Conservation (phyloP, 2,797 vertebrate genomes). For the Microctenopoma steveboyesi region DNA sequence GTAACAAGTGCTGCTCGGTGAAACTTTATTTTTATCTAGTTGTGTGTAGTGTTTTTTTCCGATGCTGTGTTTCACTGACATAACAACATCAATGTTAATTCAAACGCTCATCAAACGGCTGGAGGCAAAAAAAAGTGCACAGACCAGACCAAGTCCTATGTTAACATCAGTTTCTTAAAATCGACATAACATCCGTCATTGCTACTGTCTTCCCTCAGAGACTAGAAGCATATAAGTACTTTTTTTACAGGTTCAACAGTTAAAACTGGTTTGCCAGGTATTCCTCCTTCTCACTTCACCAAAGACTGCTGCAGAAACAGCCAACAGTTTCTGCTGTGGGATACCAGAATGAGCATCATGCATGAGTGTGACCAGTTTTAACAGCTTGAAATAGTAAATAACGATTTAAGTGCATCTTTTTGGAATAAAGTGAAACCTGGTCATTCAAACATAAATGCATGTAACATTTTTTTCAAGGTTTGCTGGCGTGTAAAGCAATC, state of each 20-base stretch:
- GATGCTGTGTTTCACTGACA: conserved; percentile 17
- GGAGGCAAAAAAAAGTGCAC: conserved; percentile 19
- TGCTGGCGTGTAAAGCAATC: background rate
- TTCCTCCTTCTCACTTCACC: conserved; percentile 33
- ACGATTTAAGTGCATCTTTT: conserved; percentile 6
- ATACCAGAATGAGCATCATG: conserved; percentile 2
- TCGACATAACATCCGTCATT: background rate
- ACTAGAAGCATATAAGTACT: background rate
- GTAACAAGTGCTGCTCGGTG: background rate
- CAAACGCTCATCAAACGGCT: conserved; percentile 23
- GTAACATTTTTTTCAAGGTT: background rate
- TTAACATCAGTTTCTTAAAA: conserved; percentile 2
- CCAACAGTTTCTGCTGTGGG: conserved; percentile 13
- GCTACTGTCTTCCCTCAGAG: background rate
- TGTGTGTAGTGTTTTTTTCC: conserved; percentile 7
- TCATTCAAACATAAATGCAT: background rate
- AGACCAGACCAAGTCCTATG: background rate
- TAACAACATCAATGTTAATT: conserved; percentile 1
- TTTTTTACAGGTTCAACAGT: conserved; percentile 22
- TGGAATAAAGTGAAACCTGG: background rate
- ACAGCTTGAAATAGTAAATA: conserved; percentile 17
- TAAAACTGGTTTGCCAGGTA: conserved; percentile 4
- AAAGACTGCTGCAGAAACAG: conserved; percentile 43
- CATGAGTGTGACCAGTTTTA: conserved; percentile 5
- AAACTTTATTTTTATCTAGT: conserved; percentile 14